phyloP scores from a whole-genome alignment of 2,797 vertebrate genomes.

The Apogon hyalosoma region DNA sequence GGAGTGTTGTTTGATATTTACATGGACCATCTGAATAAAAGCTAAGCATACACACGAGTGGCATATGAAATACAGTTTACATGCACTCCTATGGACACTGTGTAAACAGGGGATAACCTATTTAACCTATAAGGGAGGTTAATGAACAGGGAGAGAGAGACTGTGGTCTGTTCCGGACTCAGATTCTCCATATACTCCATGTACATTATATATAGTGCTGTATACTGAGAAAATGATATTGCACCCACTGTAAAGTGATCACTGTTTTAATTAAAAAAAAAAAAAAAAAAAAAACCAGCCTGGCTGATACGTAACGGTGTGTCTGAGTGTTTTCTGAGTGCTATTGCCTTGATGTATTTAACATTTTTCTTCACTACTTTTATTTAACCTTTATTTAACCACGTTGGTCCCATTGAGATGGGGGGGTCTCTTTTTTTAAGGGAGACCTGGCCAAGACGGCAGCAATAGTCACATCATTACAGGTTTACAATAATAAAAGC shows the following conservation, averaged over 20 bases:
- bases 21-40: slow-evolving; percentile 25
- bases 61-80: slow-evolving; percentile 44
- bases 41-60: slow-evolving; percentile 17
- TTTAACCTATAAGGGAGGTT: slow-evolving; percentile 32
- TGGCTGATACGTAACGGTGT: slow-evolving; percentile 42
- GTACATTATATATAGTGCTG: slow-evolving; percentile 71
- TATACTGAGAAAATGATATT: slow-evolving; percentile 74
- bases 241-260: slow-evolving; percentile 73
- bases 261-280: slow-evolving; percentile 73
- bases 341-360: too few relatives aligned
- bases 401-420: too few relatives aligned
- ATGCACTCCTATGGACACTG: slow-evolving; percentile 48
- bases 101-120: slow-evolving; percentile 31
- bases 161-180: slow-evolving; percentile 18
- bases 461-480: too few relatives aligned
- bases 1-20: slow-evolving; percentile 42
- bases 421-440: too few relatives aligned
- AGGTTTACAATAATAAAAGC: too few relatives aligned
- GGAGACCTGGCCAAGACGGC: too few relatives aligned
- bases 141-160: slow-evolving; percentile 7
- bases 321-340: background rate
- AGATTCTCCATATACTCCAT: slow-evolving; percentile 40
- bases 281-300: slow-evolving; percentile 7
- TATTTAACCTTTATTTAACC: too few relatives aligned
- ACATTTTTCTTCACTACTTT: background rate